Evolutionary conservation across 2,113 vertebrate species (phyloP).

Genomic region (Phodopus roborovskii): DNA sequence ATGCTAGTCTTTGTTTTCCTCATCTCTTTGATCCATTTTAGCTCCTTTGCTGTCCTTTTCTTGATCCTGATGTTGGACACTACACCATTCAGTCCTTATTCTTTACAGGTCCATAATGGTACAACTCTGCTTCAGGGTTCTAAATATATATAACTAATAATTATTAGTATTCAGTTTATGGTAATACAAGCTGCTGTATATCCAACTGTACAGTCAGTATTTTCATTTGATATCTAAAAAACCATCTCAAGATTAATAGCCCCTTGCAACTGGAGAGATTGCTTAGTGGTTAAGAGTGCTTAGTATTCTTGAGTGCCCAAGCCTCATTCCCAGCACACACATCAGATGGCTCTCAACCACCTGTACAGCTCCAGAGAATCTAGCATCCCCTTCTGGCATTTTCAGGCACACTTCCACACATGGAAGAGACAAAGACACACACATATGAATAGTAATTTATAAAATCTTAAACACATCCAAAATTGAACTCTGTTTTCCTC

Average conservation of each 20-base stretch:
- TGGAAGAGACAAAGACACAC: neutral
- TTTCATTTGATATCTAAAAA: slow-evolving; percentile 9
- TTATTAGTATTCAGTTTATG: neutral
- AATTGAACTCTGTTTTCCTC: neutral
- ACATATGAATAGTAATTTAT: neutral
- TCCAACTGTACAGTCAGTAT: neutral
- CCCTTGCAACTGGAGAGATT: neutral
- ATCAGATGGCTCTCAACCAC: neutral
- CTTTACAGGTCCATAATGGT: neutral
- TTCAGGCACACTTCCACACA: neutral
- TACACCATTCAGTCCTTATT: neutral
- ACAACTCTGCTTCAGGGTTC: neutral
- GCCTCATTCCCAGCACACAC: neutral
- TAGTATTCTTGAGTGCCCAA: neutral
- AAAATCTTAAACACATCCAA: neutral
- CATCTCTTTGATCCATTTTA: neutral
- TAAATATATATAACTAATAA: neutral
- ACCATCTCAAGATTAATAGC: neutral
- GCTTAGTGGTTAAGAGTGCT: neutral
- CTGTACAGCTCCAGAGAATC: neutral
- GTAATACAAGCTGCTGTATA: neutral
- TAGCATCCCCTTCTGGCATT: neutral
- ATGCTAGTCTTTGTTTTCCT: neutral
- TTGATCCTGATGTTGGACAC: neutral
- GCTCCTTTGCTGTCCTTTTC: neutral